Conservation (phyloP, 2,113 vertebrate genomes). For the Edolisoma coerulescens region DNA sequence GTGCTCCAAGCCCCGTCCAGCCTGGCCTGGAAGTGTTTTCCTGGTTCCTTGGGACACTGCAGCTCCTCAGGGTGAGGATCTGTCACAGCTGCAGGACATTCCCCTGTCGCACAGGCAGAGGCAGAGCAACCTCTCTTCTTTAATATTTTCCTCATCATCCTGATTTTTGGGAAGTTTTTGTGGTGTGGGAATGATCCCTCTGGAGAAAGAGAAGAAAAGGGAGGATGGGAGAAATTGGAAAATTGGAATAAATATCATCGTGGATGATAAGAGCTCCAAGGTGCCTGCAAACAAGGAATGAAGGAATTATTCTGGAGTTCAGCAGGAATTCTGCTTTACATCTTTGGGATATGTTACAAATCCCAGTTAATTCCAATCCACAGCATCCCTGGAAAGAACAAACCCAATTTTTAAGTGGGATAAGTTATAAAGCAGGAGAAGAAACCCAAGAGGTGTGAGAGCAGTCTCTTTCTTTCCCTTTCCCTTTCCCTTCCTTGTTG, state of each 20-base stretch:
- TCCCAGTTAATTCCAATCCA: neutral
- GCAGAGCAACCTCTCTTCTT: neutral
- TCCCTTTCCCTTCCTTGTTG: neutral
- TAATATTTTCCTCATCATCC: neutral
- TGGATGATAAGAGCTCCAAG: neutral
- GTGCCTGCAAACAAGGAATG: neutral
- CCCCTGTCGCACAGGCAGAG: too few species aligned
- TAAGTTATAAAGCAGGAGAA: neutral
- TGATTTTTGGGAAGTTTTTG: neutral
- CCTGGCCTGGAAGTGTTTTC: neutral
- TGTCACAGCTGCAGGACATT: neutral
- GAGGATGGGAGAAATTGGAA: neutral
- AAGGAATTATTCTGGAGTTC: neutral
- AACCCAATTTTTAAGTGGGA: neutral
- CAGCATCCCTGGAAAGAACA: neutral
- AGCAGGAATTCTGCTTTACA: neutral
- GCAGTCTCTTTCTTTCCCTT: neutral
- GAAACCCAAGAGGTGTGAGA: neutral
- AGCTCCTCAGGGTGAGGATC: neutral
- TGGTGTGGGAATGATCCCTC: neutral
- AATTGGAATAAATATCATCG: neutral
- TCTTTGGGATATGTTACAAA: rapidly evolving
- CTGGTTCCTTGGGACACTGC: neutral
- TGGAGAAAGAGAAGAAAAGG: neutral
- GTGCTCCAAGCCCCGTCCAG: rapidly evolving